A percentile compares a stretch with the other conserved stretches of the same genome.
phyloP scores from a whole-genome alignment of 2,888 invertebrate genomes.

The Drosophila mimetica region DNA sequence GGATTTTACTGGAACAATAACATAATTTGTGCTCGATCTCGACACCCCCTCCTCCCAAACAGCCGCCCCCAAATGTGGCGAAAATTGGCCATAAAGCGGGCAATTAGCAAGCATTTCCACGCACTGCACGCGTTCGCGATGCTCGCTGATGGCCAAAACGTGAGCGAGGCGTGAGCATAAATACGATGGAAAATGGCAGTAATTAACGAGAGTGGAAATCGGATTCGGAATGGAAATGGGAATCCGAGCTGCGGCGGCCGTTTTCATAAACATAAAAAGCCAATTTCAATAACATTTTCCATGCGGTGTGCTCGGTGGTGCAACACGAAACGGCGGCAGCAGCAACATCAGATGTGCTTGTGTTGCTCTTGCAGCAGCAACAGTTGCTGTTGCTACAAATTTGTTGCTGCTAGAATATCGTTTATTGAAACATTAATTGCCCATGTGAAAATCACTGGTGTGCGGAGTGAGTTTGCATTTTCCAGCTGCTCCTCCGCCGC shows the following conservation, averaged over 20 bases:
- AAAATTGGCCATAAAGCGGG: slow-evolving; percentile 54
- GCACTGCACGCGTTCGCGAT: slow-evolving; percentile 56
- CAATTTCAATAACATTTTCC: slow-evolving; percentile 80
- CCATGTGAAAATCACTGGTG: slow-evolving; percentile 73
- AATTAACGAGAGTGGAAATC: slow-evolving; percentile 58
- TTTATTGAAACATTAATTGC: slow-evolving; percentile 83
- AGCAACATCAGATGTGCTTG: slow-evolving; percentile 31
- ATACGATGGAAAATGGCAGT: slow-evolving; percentile 76
- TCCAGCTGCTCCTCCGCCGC: slow-evolving; percentile 28
- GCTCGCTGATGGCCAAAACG: slow-evolving; percentile 69
- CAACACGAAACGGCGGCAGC: slow-evolving; percentile 68
- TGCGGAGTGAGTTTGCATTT: slow-evolving; percentile 50
- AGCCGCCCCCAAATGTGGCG: slow-evolving; percentile 66
- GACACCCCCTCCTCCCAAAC: not conserved
- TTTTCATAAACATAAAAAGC: slow-evolving; percentile 80
- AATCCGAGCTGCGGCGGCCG: slow-evolving; percentile 45
- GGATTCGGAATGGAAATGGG: slow-evolving; percentile 31
- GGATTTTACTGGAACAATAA: slow-evolving; percentile 39
- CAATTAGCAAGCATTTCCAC: slow-evolving; percentile 74
- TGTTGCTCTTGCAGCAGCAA: slow-evolving; percentile 23
- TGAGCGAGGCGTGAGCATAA: slow-evolving; percentile 77
- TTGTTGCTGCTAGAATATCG: slow-evolving; percentile 69
- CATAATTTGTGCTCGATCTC: slow-evolving; percentile 38
- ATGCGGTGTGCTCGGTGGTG: slow-evolving; percentile 32
- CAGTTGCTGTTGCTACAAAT: slow-evolving; percentile 63